A percentile compares a stretch with the other conserved stretches of the same genome.
These are phyloP conservation scores for Onychomys arenicola DNA, from an alignment of 2,797 vertebrate species.

Conservation along the genomic window DNA sequence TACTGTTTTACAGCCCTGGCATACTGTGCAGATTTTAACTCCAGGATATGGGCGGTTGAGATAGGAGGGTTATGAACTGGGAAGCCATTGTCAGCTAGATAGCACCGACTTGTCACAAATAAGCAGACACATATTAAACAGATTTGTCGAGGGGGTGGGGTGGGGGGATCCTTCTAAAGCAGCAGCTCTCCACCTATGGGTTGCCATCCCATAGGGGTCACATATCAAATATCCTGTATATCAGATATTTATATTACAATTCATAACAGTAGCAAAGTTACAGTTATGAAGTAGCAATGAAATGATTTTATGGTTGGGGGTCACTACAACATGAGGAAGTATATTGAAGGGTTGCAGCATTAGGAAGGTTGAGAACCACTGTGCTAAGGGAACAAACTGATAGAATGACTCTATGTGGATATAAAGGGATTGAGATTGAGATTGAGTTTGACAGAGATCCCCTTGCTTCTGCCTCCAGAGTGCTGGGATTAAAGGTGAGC, in stretches of 20 bases:
- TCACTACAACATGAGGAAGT: too few relatives aligned
- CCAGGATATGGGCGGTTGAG: background rate
- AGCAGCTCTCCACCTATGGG: too few relatives aligned
- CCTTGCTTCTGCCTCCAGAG: background rate
- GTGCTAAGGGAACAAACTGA: background rate
- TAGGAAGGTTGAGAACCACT: too few relatives aligned
- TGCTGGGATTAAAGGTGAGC: background rate
- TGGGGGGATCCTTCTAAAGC: background rate
- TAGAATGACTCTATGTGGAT: background rate
- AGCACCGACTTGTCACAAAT: background rate
- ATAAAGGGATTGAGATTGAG: too few relatives aligned
- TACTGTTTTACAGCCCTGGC: background rate
- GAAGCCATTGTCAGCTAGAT: background rate
- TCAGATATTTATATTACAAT: too few relatives aligned
- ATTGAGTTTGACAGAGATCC: background rate
- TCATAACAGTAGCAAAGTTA: too few relatives aligned
- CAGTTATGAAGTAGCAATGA: too few relatives aligned
- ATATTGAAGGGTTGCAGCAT: too few relatives aligned
- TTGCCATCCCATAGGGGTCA: too few relatives aligned
- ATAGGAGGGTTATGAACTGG: background rate
- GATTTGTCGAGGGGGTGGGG: background rate
- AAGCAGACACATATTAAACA: background rate
- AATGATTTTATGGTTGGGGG: too few relatives aligned
- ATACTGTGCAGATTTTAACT: background rate
- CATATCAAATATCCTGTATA: too few relatives aligned